These are phyloP conservation scores for Sorex maritimensis DNA, from an alignment of 2,797 vertebrate genomes.

Conservation along the genomic window DNA sequence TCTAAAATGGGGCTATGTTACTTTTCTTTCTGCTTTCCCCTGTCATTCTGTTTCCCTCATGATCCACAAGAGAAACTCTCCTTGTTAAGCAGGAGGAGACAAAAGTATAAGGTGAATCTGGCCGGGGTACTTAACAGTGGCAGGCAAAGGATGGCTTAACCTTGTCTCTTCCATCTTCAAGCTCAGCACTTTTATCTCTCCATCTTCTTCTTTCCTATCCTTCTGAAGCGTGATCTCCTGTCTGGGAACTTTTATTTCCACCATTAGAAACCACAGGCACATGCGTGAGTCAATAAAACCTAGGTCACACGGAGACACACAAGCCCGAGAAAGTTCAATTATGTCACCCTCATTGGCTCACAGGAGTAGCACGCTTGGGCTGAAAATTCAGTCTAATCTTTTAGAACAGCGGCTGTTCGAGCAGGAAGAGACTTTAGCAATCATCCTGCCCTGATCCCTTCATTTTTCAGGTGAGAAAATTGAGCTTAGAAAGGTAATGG, in stretches of 20 bases:
- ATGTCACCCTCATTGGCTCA: conserved; percentile 64
- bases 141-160: not conserved
- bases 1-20: not conserved
- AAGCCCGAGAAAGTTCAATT: conserved; percentile 56
- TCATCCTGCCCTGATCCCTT: not conserved
- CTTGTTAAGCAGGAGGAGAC: not conserved
- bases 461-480: conserved; percentile 69
- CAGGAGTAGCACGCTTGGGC: not conserved
- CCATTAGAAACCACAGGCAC: conserved; percentile 30
- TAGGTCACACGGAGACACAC: conserved; percentile 13
- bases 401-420: conserved; percentile 6
- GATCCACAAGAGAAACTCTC: not conserved
- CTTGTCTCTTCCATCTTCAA: not conserved
- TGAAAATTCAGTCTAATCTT: not conserved
- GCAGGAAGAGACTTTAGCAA: conserved; percentile 8
- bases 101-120: not conserved
- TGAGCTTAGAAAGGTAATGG: conserved; percentile 22
- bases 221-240: conserved; percentile 26
- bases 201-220: not conserved
- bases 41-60: not conserved
- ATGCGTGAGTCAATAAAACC: conserved; percentile 39
- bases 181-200: conserved; percentile 1
- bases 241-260: conserved; percentile 27
- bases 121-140: not conserved
- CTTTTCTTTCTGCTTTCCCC: not conserved